Base-by-base conservation (phyloP, 2,797 vertebrate genomes). In the Caiman crocodilus region DNA sequence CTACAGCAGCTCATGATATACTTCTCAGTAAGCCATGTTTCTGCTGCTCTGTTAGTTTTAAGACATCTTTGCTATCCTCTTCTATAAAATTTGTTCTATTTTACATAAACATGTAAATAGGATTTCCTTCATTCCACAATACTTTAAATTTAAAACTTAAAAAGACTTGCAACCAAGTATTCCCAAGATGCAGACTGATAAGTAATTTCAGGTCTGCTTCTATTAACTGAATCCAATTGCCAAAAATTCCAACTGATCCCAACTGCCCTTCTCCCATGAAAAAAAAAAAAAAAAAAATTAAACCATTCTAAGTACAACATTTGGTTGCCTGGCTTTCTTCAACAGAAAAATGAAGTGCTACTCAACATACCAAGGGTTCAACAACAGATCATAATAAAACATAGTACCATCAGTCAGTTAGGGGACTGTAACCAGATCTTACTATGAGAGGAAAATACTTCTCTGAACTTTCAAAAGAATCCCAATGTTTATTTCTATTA, bases 201-300 rank as follows among this genome's bases (percentile, higher is more conserved):
- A 76, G n/a, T 76, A 90, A 90, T 92, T 90, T 90, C 90, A 86
- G 20, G 90, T 84, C 6, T 35, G 63, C 14, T 94, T 5, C 1
- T 25, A 87, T 88, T 85, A 92, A 88, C 64, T 76, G 65, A 84
- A 89, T 21, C 13, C 61, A 55, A 79, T 60, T 76, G 35, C 58
- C 63, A 82, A 85, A 71, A 85, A 67, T 86, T 95, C 71, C 71
- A 93, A 42, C 79, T 88, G 64, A 84, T 57, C 84, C 8, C 23
- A 93, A 87, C 74, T 42, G 50, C 55, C 65, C n/a, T 90, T 82
- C 71, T 60, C 69, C 88, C 32, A 83, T 82, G 42, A 91, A 90
- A 16, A 90, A 50, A 50, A 90, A 90, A 5, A 35, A 91, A 90
- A 16, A 90, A 50, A 50, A 90, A 90, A 5, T 59, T 88, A 64